A percentile compares a stretch with the other conserved stretches of the same genome.
Evolutionary conservation across 1,140 invertebrate genomes (phyloP).

Genomic region (Apolygus lucorum): DNA sequence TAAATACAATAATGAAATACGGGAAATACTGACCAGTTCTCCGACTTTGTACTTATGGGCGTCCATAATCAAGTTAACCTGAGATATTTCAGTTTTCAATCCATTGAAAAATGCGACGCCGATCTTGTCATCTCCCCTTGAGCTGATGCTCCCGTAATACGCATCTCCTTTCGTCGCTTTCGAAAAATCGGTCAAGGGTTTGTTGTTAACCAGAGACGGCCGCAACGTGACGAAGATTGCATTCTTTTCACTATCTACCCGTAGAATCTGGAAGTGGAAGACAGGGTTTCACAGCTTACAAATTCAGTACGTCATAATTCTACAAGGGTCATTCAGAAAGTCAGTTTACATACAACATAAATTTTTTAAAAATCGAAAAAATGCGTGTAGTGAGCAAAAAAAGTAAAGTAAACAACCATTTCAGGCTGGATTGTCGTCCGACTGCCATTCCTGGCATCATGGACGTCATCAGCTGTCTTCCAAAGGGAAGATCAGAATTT

Average conservation of each 20-base stretch:
- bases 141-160: not conserved
- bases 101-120: not conserved
- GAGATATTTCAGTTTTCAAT: not conserved
- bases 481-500: no score
- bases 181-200: not conserved
- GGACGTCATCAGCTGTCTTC: no score
- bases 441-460: no score
- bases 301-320: no score
- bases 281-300: no score
- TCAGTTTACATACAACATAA: no score
- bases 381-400: no score
- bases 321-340: no score
- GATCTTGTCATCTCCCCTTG: not conserved
- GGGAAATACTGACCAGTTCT: conserved; percentile 5
- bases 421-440: no score
- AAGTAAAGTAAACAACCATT: not conserved
- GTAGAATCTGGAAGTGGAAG: not conserved
- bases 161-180: not conserved
- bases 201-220: not conserved
- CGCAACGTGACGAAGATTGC: not conserved
- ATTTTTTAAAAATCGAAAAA: no score
- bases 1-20: no score
- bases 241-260: not conserved
- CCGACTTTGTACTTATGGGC: not conserved
- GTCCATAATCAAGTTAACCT: not conserved